Percentiles rank a stretch among this genome's conserved stretches.
Conservation (phyloP, 2,113 vertebrate genomes). For the Brachyhypopomus occidentalis region DNA sequence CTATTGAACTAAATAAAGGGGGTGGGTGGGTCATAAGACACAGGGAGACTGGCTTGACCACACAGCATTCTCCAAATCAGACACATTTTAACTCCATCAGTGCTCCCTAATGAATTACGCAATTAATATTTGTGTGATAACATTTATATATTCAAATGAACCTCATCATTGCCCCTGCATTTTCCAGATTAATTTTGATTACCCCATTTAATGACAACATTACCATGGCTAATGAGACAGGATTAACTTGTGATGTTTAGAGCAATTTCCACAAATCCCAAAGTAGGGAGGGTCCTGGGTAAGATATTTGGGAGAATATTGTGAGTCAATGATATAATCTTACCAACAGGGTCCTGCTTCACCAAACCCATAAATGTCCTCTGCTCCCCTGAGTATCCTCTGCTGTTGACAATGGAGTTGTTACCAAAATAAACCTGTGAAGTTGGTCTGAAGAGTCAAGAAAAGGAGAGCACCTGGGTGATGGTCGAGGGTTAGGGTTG, state of each 20-base stretch:
- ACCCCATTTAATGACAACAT: conserved; percentile 49
- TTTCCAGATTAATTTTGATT: conserved; percentile 54
- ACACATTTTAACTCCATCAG: conserved; percentile 31
- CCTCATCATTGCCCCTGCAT: conserved; percentile 50
- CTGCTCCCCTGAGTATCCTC: background rate
- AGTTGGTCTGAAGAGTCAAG: background rate
- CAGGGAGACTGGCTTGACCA: conserved; percentile 33
- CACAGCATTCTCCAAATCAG: conserved; percentile 24
- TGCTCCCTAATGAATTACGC: conserved; percentile 51
- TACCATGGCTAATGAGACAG: conserved; percentile 52
- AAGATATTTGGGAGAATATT: conserved; percentile 1
- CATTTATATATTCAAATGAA: conserved; percentile 58
- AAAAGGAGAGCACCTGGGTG: background rate
- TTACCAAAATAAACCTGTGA: background rate
- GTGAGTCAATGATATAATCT: conserved; percentile 12
- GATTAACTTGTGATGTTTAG: conserved; percentile 46
- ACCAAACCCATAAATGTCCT: background rate
- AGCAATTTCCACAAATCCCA: conserved; percentile 39
- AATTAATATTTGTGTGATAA: conserved; percentile 58
- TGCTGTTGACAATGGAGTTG: background rate
- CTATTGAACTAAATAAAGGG: too few species aligned
- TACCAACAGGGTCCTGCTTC: background rate
- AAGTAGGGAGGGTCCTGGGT: conserved; percentile 20
- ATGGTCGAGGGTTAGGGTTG: background rate
- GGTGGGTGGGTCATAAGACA: background rate